phyloP scores from a whole-genome alignment of 1,140 invertebrate genomes.

The Papilio aristodemus region DNA sequence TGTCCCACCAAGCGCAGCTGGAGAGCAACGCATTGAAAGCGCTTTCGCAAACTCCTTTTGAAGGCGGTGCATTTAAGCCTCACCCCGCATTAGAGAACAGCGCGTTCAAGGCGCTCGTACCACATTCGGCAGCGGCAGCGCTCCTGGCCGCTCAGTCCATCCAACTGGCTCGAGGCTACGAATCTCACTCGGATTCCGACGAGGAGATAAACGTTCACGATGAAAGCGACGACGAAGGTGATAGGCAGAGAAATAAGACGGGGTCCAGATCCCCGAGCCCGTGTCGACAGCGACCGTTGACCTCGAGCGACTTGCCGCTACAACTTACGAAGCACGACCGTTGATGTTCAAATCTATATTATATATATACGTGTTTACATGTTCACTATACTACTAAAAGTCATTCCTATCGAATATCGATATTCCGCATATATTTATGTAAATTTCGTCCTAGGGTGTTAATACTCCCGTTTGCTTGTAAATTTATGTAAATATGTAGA shows the following conservation, averaged over 20 bases:
- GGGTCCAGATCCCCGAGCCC: constrained; percentile 67
- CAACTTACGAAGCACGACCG: constrained; percentile 79
- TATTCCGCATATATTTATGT: constrained; percentile 67
- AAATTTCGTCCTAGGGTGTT: constrained; percentile 66
- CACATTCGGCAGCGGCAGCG: constrained; percentile 65
- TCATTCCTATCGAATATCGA: constrained; percentile 58
- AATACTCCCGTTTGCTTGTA: constrained; percentile 66
- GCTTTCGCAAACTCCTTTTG: constrained; percentile 75
- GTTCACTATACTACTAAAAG: constrained; percentile 51
- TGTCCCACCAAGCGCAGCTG: constrained; percentile 73
- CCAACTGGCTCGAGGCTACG: constrained; percentile 71
- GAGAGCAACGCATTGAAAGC: constrained; percentile 77
- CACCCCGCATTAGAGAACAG: constrained; percentile 91
- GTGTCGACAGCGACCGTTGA: constrained; percentile 50
- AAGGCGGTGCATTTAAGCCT: constrained; percentile 88
- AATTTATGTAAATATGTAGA: constrained; percentile 74
- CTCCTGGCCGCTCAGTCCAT: constrained; percentile 73
- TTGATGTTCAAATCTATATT: constrained; percentile 56
- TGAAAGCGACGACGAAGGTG: constrained; percentile 77
- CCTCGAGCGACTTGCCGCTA: constrained; percentile 69
- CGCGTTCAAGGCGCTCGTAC: constrained; percentile 84
- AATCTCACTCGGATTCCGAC: constrained; percentile 82
- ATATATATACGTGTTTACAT: constrained; percentile 55
- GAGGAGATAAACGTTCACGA: constrained; percentile 88
- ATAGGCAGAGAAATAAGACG: constrained; percentile 54